phyloP scores from a whole-genome alignment of 2,888 invertebrate genomes.

The Endomychus coccineus region DNA sequence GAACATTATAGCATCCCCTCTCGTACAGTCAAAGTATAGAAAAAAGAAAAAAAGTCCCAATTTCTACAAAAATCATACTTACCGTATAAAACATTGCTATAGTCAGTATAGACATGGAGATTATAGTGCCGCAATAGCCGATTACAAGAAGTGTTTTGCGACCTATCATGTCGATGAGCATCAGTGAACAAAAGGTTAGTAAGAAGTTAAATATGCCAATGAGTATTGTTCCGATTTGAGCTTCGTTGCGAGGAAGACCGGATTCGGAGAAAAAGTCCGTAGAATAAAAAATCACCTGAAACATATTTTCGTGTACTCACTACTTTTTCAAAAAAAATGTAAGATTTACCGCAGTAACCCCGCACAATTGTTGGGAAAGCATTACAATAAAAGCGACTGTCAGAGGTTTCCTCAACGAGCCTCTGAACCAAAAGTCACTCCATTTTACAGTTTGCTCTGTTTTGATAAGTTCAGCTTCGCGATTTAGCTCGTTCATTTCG shows the following conservation, averaged over 20 bases:
- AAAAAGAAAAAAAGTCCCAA: no score
- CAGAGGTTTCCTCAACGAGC: slow-evolving; percentile 9
- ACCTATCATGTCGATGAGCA: slow-evolving; percentile 7
- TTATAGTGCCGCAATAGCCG: slow-evolving; percentile 8
- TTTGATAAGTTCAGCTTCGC: slow-evolving; percentile 47
- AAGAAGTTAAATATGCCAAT: slow-evolving; percentile 7
- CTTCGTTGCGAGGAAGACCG: slow-evolving; percentile 5
- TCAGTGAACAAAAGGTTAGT: slow-evolving; percentile 4
- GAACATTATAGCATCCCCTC: no score
- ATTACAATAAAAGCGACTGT: slow-evolving; percentile 9
- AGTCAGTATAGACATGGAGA: no score
- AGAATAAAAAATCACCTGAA: slow-evolving; percentile 11
- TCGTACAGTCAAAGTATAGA: no score
- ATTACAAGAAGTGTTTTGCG: slow-evolving; percentile 9
- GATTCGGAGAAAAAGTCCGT: slow-evolving; percentile 7
- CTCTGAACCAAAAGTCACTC: slow-evolving; percentile 2
- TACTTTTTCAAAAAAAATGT: background rate
- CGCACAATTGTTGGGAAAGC: slow-evolving; percentile 11
- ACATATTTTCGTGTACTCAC: background rate
- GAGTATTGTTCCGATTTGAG: slow-evolving; percentile 4
- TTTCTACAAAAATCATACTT: no score
- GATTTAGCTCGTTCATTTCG: slow-evolving; percentile 77
- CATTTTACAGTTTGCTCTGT: slow-evolving; percentile 5
- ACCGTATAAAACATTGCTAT: no score
- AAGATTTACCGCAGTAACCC: slow-evolving; percentile 7